Evolutionary conservation across 2,888 invertebrate genomes (phyloP).

Genomic region (Norana najaformis): DNA sequence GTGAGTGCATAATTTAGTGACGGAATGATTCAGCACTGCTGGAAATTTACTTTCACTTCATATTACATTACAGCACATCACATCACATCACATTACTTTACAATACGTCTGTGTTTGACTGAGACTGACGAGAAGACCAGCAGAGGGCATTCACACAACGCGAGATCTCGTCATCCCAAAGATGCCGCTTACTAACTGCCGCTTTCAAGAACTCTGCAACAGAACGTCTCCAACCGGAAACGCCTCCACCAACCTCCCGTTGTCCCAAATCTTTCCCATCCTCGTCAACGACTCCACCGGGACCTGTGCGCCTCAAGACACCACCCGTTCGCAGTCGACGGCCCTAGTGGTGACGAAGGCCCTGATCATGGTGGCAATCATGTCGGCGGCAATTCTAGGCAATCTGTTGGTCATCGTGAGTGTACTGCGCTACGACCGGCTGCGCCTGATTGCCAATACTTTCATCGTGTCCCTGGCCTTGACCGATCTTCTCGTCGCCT

Average conservation of each 20-base stretch:
- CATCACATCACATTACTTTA: too few species aligned
- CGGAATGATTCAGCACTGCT: too few species aligned
- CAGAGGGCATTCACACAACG: too few species aligned
- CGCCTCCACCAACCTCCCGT: neutral
- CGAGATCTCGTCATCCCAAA: too few species aligned
- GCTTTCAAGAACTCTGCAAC: neutral
- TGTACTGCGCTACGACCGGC: constrained; percentile 83
- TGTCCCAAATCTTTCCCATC: neutral
- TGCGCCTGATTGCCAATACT: constrained; percentile 84
- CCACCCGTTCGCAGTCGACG: neutral
- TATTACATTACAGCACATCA: too few species aligned
- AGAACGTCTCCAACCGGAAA: neutral
- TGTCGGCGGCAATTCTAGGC: constrained; percentile 73
- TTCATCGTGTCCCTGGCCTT: constrained; percentile 92
- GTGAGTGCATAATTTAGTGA: too few species aligned
- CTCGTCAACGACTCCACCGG: neutral
- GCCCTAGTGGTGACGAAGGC: neutral
- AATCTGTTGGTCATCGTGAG: constrained; percentile 87
- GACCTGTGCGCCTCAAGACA: neutral
- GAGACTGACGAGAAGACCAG: too few species aligned
- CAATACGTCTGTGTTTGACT: too few species aligned
- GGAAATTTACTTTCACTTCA: too few species aligned
- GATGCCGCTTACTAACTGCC: neutral
- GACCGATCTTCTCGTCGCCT: constrained; percentile 87
- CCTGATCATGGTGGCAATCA: constrained; percentile 73